These are phyloP conservation scores for Cuniculus paca DNA, from an alignment of 2,797 vertebrate species.

Conservation along the genomic window DNA sequence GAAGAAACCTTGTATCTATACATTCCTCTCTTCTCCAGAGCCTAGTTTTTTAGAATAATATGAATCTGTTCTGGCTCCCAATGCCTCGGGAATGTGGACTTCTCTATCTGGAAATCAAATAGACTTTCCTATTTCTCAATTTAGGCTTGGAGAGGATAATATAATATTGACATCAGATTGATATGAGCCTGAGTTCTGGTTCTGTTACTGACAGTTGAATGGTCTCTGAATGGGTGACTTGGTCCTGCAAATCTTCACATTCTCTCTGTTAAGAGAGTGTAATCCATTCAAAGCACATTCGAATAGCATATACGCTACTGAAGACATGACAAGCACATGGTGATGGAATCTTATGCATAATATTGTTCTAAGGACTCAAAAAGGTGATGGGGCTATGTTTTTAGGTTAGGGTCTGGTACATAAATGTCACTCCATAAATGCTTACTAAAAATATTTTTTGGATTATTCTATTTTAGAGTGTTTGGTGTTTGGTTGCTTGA, in stretches of 20 bases:
- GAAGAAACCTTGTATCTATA: background rate
- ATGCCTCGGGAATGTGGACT: background rate
- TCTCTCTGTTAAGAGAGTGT: background rate
- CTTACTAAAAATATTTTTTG: background rate
- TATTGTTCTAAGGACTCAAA: background rate
- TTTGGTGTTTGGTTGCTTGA: background rate
- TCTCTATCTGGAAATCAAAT: background rate
- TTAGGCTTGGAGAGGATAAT: slow-evolving; percentile 17
- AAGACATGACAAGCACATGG: background rate
- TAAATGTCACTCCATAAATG: background rate
- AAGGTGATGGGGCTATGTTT: background rate
- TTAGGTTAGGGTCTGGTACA: background rate
- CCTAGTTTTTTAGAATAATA: background rate
- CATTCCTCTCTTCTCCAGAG: background rate
- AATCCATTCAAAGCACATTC: background rate
- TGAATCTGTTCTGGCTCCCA: background rate
- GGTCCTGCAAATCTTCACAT: background rate
- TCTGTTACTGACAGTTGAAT: background rate
- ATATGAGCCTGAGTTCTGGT: background rate
- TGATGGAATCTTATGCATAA: background rate
- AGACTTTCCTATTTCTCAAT: slow-evolving; percentile 14
- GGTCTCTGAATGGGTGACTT: background rate
- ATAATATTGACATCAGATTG: background rate
- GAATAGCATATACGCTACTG: background rate
- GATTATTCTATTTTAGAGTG: background rate